Conservation (phyloP, 53 echinoderm and acorn worm genomes). For the Crossaster papposus region DNA sequence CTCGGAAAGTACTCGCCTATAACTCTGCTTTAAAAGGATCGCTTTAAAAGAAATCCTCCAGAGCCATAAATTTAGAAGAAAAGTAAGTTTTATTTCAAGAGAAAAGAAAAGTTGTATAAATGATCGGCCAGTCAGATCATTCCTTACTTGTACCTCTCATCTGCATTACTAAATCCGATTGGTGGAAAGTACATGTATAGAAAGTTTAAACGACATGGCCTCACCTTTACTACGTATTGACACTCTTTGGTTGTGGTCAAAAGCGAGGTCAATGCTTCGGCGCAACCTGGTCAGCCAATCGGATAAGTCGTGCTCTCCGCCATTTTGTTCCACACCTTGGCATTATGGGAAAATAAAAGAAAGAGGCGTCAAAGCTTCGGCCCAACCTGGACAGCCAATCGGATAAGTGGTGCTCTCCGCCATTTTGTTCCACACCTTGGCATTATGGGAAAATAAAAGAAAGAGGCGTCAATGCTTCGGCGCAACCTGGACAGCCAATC, state of each 20-base stretch:
- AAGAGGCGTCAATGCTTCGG: slow-evolving; percentile 31
- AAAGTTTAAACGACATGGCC: not conserved
- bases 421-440: slow-evolving; percentile 27
- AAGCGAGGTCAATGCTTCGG: slow-evolving; percentile 35
- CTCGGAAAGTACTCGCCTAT: too few species aligned
- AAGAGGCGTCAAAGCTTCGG: slow-evolving; percentile 25
- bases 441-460: not conserved
- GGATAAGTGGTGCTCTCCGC: not conserved
- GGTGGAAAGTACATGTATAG: too few species aligned
- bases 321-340: slow-evolving; percentile 27
- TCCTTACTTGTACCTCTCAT: too few species aligned
- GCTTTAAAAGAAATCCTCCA: too few species aligned
- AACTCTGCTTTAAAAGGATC: too few species aligned
- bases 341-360: not conserved
- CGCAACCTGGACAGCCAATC: slow-evolving; percentile 39
- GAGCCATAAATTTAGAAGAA: too few species aligned
- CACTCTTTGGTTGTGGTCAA: slow-evolving; percentile 27
- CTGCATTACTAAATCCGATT: too few species aligned
- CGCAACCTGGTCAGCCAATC: slow-evolving; percentile 39
- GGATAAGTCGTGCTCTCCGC: not conserved
- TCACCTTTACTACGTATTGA: slow-evolving; percentile 30
- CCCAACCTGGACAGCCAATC: slow-evolving; percentile 36
- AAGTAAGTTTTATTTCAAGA: too few species aligned
- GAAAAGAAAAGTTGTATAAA: too few species aligned
- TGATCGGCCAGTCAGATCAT: too few species aligned